Base-by-base conservation (phyloP, 2,888 invertebrate genomes). In the Saturnia japonica region DNA sequence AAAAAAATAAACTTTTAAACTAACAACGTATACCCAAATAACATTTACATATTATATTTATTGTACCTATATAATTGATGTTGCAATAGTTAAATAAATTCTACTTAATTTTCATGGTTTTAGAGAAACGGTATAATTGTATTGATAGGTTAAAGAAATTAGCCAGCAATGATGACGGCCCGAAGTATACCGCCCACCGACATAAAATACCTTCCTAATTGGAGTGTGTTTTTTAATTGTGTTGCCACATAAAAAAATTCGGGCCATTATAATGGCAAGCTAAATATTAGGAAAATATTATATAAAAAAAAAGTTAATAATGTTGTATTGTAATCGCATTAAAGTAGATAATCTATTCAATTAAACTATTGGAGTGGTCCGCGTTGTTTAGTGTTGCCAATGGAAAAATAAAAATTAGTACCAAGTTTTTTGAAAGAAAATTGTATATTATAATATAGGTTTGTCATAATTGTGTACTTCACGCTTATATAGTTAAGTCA, bases 251-350 rank as follows among this genome's bases (percentile, higher is more conserved):
- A 9, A 73, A 72, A 72, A 70, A 64, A n/a, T 16, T 60, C 64
- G 64, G 64, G 64, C 64, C 1, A 40, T 64, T 4, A 40, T 34
- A 8, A 64, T 64, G n/a, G 40, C 8, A 64, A 8, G 19, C 40
- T 64, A 40, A 64, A 64, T 62, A 62, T 64, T 60, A 60, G 40
- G 64, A 34, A 22, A 68, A 51, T 40, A 68, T 34, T 60, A 22
- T 60, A 60, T 64, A 19, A 19, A 64, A 42, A 70, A 70, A 60
- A 51, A 66, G 42, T 69, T 66, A 69, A 70, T 72, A 73, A 67
- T 86, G 86, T 90, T 90, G 86, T 87, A 88, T 87, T 88, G 87
- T 91, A 91, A 89, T 88, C 88, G 88, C 88, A 89, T 87, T 85
- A 85, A 90, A 91, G 87, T 82, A 82, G 88, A 85, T 90, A 90